Evolutionary conservation across 2,888 invertebrate genomes (phyloP).

Genomic region (Cyrtodaria siliqua): DNA sequence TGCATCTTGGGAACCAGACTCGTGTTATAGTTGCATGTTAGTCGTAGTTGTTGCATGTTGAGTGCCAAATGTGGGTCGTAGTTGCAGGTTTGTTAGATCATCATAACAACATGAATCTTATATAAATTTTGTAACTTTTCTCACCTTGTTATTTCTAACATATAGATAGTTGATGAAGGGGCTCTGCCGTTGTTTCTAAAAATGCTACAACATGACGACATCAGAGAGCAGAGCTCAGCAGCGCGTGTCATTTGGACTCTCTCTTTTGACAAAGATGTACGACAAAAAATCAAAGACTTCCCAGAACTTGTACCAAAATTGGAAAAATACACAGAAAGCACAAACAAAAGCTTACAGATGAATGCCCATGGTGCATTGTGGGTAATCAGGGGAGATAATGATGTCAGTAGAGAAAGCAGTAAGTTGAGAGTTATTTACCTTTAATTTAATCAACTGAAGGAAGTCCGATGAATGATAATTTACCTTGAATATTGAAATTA

Average conservation of each 20-base stretch:
- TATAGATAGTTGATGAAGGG: conserved; percentile 79
- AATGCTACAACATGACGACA: conserved; percentile 73
- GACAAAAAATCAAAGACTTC: conserved; percentile 68
- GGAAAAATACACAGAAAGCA: conserved; percentile 70
- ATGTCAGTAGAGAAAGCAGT: conserved; percentile 61
- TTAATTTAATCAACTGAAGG: conserved; percentile 12
- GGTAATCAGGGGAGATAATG: conserved; percentile 79
- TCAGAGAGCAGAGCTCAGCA: conserved; percentile 74
- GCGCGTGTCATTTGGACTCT: conserved; percentile 79
- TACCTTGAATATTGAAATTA: too few relatives aligned
- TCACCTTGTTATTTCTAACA: too few relatives aligned
- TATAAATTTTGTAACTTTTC: too few relatives aligned
- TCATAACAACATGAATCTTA: too few relatives aligned
- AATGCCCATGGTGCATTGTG: conserved; percentile 78
- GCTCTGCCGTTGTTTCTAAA: conserved; percentile 71
- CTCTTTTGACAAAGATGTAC: conserved; percentile 79
- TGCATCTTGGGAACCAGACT: too few relatives aligned
- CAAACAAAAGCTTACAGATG: conserved; percentile 72
- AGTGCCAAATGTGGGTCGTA: too few relatives aligned
- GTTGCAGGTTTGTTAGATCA: too few relatives aligned
- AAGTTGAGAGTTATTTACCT: conserved; percentile 25
- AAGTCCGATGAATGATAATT: too few relatives aligned
- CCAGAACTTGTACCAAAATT: conserved; percentile 71
- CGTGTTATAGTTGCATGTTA: too few relatives aligned
- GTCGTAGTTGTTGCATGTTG: too few relatives aligned